Evolutionary conservation across 1,140 invertebrate species (phyloP).

Genomic region (Euwallacea fornicatus): DNA sequence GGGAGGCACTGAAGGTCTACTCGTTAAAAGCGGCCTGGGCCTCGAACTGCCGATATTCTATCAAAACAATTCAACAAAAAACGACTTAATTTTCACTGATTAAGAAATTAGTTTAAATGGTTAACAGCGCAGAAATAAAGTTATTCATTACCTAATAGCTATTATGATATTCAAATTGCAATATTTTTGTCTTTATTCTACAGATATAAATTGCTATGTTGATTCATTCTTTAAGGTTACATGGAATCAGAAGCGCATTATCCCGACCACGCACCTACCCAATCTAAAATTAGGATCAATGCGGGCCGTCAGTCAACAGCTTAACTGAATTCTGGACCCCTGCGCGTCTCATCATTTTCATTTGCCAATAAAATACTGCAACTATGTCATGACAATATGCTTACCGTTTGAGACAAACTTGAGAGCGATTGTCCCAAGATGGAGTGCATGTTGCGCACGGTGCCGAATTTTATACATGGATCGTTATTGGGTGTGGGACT

Average conservation of each 20-base stretch:
- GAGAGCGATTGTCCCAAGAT: constrained; percentile 43
- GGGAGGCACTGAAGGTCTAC: constrained; percentile 40
- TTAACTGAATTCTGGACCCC: constrained; percentile 39
- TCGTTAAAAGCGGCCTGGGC: constrained; percentile 12
- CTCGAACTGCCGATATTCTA: neutral
- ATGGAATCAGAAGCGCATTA: constrained; percentile 35
- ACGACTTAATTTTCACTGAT: too few species aligned
- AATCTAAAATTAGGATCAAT: constrained; percentile 35
- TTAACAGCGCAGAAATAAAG: neutral
- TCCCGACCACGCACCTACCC: constrained; percentile 33
- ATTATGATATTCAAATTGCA: too few species aligned
- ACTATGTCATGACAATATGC: neutral
- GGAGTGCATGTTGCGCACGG: constrained; percentile 46
- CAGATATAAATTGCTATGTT: too few species aligned
- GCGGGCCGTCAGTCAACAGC: constrained; percentile 31
- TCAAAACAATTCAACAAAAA: neutral
- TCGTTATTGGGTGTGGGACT: constrained; percentile 40
- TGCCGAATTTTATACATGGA: constrained; percentile 44
- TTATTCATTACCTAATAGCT: too few species aligned
- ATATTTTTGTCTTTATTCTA: too few species aligned
- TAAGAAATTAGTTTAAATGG: neutral
- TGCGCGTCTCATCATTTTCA: constrained; percentile 27
- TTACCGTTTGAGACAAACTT: constrained; percentile 23
- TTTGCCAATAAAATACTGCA: neutral
- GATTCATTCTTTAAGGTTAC: neutral